phyloP scores from a whole-genome alignment of 2,113 vertebrate genomes.

The Symphodus melops region DNA sequence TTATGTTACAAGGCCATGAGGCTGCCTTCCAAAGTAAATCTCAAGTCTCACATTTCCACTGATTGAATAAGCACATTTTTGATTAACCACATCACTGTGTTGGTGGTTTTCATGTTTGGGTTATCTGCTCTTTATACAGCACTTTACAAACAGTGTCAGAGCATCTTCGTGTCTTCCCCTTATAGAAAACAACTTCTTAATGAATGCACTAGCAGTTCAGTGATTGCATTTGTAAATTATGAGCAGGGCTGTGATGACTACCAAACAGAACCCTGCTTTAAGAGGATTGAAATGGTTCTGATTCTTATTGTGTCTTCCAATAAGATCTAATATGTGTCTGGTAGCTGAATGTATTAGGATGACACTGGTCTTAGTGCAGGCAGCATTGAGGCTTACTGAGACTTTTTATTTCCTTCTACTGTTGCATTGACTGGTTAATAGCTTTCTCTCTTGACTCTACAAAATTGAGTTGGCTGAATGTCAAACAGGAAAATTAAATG shows the following conservation, averaged over 20 bases:
- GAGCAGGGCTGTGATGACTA: neutral
- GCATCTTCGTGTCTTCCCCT: slow-evolving; percentile 2
- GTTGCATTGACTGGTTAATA: slow-evolving; percentile 32
- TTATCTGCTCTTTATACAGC: neutral
- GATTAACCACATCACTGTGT: too few species aligned
- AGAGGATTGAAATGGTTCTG: neutral
- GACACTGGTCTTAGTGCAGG: neutral
- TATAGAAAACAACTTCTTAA: neutral
- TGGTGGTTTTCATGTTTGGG: too few species aligned
- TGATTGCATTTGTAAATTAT: slow-evolving; percentile 14
- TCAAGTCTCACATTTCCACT: too few species aligned
- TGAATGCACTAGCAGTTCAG: neutral
- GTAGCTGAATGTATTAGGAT: neutral
- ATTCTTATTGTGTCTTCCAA: slow-evolving; percentile 5
- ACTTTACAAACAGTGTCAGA: neutral
- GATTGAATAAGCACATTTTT: too few species aligned
- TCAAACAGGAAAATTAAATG: slow-evolving; percentile 23
- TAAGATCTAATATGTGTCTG: slow-evolving; percentile 8
- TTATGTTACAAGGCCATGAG: too few species aligned
- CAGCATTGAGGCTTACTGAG: neutral
- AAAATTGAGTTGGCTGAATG: slow-evolving; percentile 49
- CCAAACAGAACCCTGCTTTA: slow-evolving; percentile 7
- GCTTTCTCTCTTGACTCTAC: slow-evolving; percentile 30
- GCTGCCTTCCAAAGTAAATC: neutral
- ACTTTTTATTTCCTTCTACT: slow-evolving; percentile 30